A percentile compares a stretch with the other conserved stretches of the same genome.
phyloP scores from a whole-genome alignment of 2,797 vertebrate genomes.

The Mallotus villosus region DNA sequence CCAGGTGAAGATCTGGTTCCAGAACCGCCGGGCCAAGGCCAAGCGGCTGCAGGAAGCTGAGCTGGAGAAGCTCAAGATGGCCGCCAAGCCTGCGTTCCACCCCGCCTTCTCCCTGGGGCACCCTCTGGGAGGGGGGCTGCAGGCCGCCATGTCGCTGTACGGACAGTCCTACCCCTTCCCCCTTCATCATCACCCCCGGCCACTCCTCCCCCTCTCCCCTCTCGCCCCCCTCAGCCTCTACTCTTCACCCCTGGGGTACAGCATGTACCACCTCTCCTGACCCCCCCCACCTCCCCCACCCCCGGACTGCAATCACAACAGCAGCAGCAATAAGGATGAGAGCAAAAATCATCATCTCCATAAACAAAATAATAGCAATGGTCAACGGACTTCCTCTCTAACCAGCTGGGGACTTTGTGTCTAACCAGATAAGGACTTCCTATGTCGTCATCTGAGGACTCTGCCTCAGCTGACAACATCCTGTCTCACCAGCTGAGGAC shows the following conservation, averaged over 20 bases:
- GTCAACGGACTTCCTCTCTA: too few species aligned
- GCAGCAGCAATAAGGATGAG: too few species aligned
- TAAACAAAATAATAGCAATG: too few species aligned
- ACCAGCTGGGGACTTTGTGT: too few species aligned
- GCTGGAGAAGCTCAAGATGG: slow-evolving; percentile 97
- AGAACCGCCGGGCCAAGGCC: slow-evolving; percentile 95
- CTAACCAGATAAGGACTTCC: too few species aligned
- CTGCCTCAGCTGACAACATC: too few species aligned
- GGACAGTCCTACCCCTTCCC: slow-evolving; percentile 90
- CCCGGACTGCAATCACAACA: too few species aligned
- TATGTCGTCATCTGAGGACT: too few species aligned
- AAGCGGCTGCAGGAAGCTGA: slow-evolving; percentile 98
- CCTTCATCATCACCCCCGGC: slow-evolving; percentile 85
- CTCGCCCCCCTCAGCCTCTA: slow-evolving; percentile 91
- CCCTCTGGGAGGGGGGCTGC: slow-evolving; percentile 83
- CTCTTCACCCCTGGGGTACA: slow-evolving; percentile 87
- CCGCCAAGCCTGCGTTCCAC: slow-evolving; percentile 83
- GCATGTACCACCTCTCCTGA: slow-evolving; percentile 93
- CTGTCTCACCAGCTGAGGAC: too few species aligned
- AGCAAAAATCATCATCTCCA: too few species aligned
- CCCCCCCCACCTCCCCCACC: slow-evolving; percentile 16
- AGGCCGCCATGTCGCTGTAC: slow-evolving; percentile 85
- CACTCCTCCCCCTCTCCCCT: slow-evolving; percentile 87
- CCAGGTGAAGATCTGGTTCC: slow-evolving; percentile 99
- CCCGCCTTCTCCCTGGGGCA: slow-evolving; percentile 88